Evolutionary conservation across 1,140 invertebrate species (phyloP).

Genomic region (Schlechtendalia chinensis): DNA sequence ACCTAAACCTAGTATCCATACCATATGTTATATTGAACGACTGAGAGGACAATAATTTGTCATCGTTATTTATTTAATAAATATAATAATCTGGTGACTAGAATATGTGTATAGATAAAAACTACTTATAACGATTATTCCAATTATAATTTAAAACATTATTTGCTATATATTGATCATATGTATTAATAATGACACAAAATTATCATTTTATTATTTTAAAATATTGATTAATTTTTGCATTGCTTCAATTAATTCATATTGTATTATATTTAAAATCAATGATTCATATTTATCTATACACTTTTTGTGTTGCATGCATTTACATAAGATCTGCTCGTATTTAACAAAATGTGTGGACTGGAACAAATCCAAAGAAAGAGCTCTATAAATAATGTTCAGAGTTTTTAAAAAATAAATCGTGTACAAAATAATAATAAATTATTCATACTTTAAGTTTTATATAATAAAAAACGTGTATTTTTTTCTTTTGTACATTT

Average conservation of each 20-base stretch:
- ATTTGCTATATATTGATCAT: no score
- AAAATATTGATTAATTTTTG: background rate
- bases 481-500: constrained; percentile 40
- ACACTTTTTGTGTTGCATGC: background rate
- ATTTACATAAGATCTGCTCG: constrained; percentile 13
- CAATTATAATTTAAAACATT: background rate
- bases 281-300: background rate
- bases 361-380: constrained; percentile 5
- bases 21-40: background rate
- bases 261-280: background rate
- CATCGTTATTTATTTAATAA: background rate
- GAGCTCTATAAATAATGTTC: background rate
- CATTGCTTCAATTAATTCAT: no score
- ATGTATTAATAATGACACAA: no score
- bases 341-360: background rate
- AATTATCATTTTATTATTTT: background rate
- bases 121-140: background rate
- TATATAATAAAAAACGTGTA: constrained; percentile 5
- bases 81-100: background rate
- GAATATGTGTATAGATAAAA: constrained; percentile 16
- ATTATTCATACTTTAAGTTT: constrained; percentile 14
- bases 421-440: constrained; percentile 18
- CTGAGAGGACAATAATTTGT: background rate
- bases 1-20: background rate
- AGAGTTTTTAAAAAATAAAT: background rate